These are phyloP conservation scores for Atopsyche davidsoni DNA, from an alignment of 1,140 invertebrate species.

Conservation along the genomic window DNA sequence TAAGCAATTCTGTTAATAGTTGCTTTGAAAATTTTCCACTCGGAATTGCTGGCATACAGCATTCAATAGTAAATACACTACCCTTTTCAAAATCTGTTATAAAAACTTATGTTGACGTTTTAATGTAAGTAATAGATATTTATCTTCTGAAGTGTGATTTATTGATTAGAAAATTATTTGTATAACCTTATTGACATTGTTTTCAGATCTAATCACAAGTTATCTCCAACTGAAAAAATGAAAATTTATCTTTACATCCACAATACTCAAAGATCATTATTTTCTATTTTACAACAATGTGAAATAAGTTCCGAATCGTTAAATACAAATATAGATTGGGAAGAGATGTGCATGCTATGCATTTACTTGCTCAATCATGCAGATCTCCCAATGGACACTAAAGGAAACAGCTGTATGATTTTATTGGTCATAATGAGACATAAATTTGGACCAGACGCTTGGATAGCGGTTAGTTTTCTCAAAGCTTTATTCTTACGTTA, in stretches of 20 bases:
- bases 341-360: slow-evolving; percentile 8
- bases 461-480: slow-evolving; percentile 22
- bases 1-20: slow-evolving; percentile 18
- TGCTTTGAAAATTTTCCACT: slow-evolving; percentile 24
- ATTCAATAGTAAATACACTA: slow-evolving; percentile 2
- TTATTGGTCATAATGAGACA: slow-evolving; percentile 17
- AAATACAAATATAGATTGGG: not conserved
- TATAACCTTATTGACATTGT: not conserved
- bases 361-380: slow-evolving; percentile 19
- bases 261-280: slow-evolving; percentile 17
- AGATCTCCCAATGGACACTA: slow-evolving; percentile 31
- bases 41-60: slow-evolving; percentile 1
- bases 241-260: slow-evolving; percentile 28
- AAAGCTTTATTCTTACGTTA: no score
- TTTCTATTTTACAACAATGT: slow-evolving; percentile 26
- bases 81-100: slow-evolving; percentile 18
- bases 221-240: slow-evolving; percentile 28
- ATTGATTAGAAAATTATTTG: not conserved
- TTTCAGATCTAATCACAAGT: slow-evolving; percentile 16
- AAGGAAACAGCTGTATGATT: slow-evolving; percentile 27
- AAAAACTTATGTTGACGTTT: slow-evolving; percentile 8
- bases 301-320: not conserved
- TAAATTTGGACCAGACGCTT: slow-evolving; percentile 15
- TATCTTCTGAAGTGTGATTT: not conserved
- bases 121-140: slow-evolving; percentile 14